Base-by-base conservation (phyloP, 2,113 vertebrate genomes). In the Camelus dromedarius region DNA sequence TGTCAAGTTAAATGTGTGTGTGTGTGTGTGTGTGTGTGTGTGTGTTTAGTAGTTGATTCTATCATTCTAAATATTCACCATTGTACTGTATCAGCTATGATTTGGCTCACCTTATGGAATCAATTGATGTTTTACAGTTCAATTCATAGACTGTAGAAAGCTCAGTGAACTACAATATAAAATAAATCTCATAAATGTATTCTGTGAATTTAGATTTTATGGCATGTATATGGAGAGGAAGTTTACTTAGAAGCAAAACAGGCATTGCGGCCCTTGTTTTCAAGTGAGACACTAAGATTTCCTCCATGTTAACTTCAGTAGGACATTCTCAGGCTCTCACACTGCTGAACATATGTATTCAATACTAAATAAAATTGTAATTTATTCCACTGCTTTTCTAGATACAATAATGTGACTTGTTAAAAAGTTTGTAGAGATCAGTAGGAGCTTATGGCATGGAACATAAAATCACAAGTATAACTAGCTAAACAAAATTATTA, bases 281-380 rank as follows among this genome's bases (percentile, higher is more conserved):
- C 72, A 83, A 89, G 48, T 72, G 50, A 89, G 64, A 56, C 35
- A 54, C 3, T 77, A 88, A 67, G 50, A 91, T 50, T 97, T 80
- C 15, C 38, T 84, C 88, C 18, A 46, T 77, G 26, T 80, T 89
- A 86, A 91, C 8, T 32, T 42, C 38, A 84, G 76, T 35, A 35
- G 22, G 76, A 50, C 62, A 91, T 22, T 66, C 16, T 72, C 77
- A 62, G 75, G 38, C 56, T 60, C 38, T 80, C 26, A 52, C 38
- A 52, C 35, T 97, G 92, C 62, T 81, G 98, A 60, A 46, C 54
- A 2, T 16, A 90, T 20, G 19, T 70, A 93, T 90, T 91, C 97
- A 94, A n/a, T 20, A 58, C 24, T 95, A 64, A 96, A 32, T 77
- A 82, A 94, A 97, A 96, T 67, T 93, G 73, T 13, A 93, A 96